A percentile compares a stretch with the other conserved stretches of the same genome.
phyloP scores from a whole-genome alignment of 2,113 vertebrate genomes.

The Limnothrissa miodon region DNA sequence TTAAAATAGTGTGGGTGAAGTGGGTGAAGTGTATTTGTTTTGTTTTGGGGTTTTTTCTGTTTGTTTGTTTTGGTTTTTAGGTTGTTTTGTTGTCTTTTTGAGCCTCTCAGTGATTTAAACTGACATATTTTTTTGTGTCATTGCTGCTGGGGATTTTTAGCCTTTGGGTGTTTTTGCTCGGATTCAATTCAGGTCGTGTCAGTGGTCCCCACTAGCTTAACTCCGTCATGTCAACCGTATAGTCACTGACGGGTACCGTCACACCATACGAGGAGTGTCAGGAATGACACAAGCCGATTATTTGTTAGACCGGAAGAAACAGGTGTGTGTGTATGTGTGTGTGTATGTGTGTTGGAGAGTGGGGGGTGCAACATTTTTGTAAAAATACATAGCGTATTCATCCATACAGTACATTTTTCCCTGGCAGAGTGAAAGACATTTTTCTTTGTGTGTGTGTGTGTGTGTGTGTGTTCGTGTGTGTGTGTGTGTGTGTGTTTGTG shows the following conservation, averaged over 20 bases:
- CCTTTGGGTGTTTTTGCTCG: not conserved
- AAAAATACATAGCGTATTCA: not conserved
- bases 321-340: no score
- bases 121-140: not conserved
- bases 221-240: not conserved
- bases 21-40: not conserved
- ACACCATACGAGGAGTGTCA: not conserved
- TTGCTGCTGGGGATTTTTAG: not conserved
- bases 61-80: no score
- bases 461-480: not conserved
- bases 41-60: no score
- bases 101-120: not conserved
- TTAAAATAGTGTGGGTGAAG: not conserved
- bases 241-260: not conserved
- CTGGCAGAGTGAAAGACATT: not conserved
- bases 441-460: not conserved
- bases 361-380: no score
- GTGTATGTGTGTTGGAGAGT: no score
- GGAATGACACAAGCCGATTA: not conserved
- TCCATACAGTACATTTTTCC: not conserved
- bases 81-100: not conserved
- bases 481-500: not conserved
- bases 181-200: not conserved
- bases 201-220: not conserved
- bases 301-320: not conserved